Base-by-base conservation (phyloP, 2,888 invertebrate genomes). In the Cryptocephalus primarius region DNA sequence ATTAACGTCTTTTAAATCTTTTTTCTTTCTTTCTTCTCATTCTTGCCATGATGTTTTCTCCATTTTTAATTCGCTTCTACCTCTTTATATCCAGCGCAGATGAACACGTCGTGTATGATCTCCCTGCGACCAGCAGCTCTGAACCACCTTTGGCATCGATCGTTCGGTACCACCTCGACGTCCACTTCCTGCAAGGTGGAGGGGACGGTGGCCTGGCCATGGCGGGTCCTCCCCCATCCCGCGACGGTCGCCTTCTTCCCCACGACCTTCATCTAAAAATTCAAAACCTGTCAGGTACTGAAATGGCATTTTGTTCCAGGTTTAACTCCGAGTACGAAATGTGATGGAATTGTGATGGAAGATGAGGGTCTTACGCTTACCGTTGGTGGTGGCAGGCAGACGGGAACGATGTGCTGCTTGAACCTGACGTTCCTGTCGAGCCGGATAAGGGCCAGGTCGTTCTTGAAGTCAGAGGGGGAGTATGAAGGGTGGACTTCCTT, bases 41-140 rank as follows among this genome's bases (percentile, higher is more conserved):
- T n/a, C n/a, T n/a, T n/a, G n/a, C n/a, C n/a, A n/a, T n/a, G n/a
- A n/a, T n/a, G n/a, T n/a, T n/a, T n/a, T n/a, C n/a, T 22, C 22
- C 22, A 22, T 22, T 22, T 6, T 2, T 22, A 22, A 22, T 6
- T 22, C n/a, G n/a, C 22, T 22, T 22, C 22, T 58, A 88, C 89
- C 72, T 91, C 89, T 67, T 92, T 92, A 60, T 91, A 93, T 3
- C 93, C 93, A 1, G 93, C 93, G 64, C 93, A 93, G 0, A 93
- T 72, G 66, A 92, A 92, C 1, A 93, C 92, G 58, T 92, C 90
- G 59, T 92, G 91, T 50, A 93, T 93, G n/a, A 85, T 87, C 68
- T 94, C 93, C 44, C 90, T 71, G 33, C 93, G 71, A 0, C 92
- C 93, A 0, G 92, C 92, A 1, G 90, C 87, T 43, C 90, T 74